Base-by-base conservation (phyloP, 2,113 vertebrate genomes). In the Myiagra hebetior region DNA sequence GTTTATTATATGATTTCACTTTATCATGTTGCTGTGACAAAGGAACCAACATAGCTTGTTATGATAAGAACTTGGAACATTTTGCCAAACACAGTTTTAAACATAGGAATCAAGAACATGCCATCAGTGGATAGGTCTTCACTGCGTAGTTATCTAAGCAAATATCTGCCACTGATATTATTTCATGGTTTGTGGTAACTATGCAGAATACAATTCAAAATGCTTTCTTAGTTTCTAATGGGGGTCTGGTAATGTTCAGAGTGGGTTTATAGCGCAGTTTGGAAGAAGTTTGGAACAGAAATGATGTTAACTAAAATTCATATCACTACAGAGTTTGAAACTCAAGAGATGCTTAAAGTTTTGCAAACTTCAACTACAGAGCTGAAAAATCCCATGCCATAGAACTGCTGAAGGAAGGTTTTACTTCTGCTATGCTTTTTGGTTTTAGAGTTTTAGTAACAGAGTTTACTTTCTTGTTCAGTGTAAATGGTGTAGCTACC, bases 41-140 rank as follows among this genome's bases (percentile, higher is more conserved):
- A 73, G 30, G 39, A 94, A 82, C 9, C 16, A 18, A 52, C 5
- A 39, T 0, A 41, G 22, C 56, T 83, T 83, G 26, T 47, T 44
- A 17, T 22, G 13, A 35, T 30, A 16, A 73, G 35, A 13, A 3
- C 7, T 76, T 11, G 17, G 5, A 91, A 6, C 30, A 75, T 83
- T 91, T 95, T 85, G 6, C 20, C 56, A 82, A 67, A 85, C 6
- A 6, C 13, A 52, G 26, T 42, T 85, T 75, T 89, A 67, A 82
- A 68, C 11, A 17, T 0, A 42, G 5, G 28, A 87, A 68, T 70
- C 0, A 0, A 75, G 52, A 90, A 39, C 17, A 22, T n/a, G 9
- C 2, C 31, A 42, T 52, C 42, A 55, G 31, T 20, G 13, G 19
- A 39, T 24, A 78, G 22, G 22, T 72, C 44, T 86, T 79, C 69